Percentiles rank a stretch among this genome's conserved stretches.
Evolutionary conservation across 2,888 invertebrate species (phyloP).

Genomic region (Apamea epomidion): DNA sequence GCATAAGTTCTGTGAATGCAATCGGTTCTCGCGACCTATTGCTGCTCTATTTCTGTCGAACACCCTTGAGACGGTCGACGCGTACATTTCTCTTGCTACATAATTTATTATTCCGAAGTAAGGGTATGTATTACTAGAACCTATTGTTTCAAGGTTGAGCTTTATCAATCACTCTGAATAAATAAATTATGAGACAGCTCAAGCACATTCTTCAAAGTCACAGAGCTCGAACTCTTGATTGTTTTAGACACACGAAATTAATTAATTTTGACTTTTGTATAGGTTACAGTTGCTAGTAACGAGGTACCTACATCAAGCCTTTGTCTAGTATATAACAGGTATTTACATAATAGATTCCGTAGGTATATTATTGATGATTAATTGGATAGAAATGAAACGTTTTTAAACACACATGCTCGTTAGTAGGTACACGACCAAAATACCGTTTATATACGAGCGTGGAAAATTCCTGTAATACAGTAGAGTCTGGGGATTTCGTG

Average conservation of each 20-base stretch:
- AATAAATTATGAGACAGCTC: constrained; percentile 59
- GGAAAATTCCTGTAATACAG: constrained; percentile 14
- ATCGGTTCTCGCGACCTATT: constrained; percentile 68
- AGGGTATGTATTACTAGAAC: constrained; percentile 39
- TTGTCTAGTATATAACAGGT: neutral
- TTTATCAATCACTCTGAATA: constrained; percentile 56
- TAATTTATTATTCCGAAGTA: constrained; percentile 60
- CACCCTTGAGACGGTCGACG: constrained; percentile 65
- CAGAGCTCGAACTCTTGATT: constrained; percentile 37
- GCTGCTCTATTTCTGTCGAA: constrained; percentile 73
- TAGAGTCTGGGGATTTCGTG: constrained; percentile 15
- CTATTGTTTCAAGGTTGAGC: constrained; percentile 56
- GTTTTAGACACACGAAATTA: constrained; percentile 44
- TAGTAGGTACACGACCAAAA: neutral
- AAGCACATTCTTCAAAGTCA: constrained; percentile 56
- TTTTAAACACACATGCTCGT: constrained; percentile 11
- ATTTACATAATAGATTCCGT: neutral
- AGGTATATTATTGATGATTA: neutral
- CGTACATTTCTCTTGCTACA: constrained; percentile 58
- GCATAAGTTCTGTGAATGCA: constrained; percentile 79
- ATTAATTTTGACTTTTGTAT: constrained; percentile 55
- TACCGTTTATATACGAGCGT: neutral
- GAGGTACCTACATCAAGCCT: constrained; percentile 5
- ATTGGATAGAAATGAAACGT: neutral
- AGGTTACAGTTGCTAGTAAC: constrained; percentile 23